Base-by-base conservation (phyloP, 2,113 vertebrate species). In the Actenoides lindsayi region DNA sequence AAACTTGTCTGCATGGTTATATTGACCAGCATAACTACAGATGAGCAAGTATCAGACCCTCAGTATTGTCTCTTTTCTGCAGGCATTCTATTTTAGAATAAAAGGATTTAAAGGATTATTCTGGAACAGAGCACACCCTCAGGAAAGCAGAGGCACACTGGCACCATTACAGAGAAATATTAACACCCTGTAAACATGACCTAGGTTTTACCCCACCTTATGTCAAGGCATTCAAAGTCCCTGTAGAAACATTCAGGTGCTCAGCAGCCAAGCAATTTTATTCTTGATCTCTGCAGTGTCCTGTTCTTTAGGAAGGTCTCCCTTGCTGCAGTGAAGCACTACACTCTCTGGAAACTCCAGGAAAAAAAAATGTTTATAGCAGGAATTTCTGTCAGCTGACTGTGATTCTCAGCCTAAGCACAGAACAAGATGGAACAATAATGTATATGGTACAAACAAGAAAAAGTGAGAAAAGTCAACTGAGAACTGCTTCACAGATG, bases 261-360 rank as follows among this genome's bases (percentile, higher is more conserved):
- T 95, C 73, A 87, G 93, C 91, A 91, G 89, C 87, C 91, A 87
- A 87, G 80, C 64, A 84, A 84, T 94, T 95, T 86, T 33, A n/a
- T 18, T 28, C 71, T n/a, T 89, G 87, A 87, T 89, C 73, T 84
- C 86, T 78, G 56, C 75, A 85, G 94, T 90, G 75, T 78, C 41
- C 83, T 53, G 64, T 75, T 94, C 91, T 87, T 75, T 84, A 76
- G 89, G 93, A 92, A 94, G 80, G 65, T 93, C 73, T 92, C 80
- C 31, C 42, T 88, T 87, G 73, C 91, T 78, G 84, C 87, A 92
- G 51, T 64, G 89, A 92, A 93, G 87, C 10, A 4, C 46, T 81
- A 8, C 9, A 37, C 10, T 63, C 59, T 42, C 83, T 90, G 77
- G 54, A 92, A 94, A 76, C 39, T 44, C 78, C 78, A 63, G 11